A percentile compares a stretch with the other conserved stretches of the same genome.
Conservation (phyloP, 2,888 invertebrate species). For the Adineta ricciae region DNA sequence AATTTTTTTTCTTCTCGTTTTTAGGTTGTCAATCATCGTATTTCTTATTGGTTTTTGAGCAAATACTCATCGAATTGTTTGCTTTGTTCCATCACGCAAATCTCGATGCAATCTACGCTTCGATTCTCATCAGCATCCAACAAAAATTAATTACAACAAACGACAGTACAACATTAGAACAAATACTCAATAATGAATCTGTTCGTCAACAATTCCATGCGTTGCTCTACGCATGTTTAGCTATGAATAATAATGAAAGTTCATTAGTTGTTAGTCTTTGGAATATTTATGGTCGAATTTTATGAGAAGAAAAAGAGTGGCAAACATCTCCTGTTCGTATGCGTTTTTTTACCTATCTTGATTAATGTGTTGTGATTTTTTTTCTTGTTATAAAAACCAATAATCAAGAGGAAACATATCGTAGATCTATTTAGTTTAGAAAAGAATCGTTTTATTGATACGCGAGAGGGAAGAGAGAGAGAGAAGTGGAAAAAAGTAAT, state of each 20-base stretch:
- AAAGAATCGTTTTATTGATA: too few relatives aligned
- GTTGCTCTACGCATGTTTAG: not conserved
- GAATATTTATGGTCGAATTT: constrained; percentile 7
- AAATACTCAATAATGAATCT: not conserved
- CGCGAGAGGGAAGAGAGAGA: not conserved
- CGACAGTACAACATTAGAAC: not conserved
- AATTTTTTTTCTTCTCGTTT: not conserved
- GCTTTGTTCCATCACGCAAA: not conserved
- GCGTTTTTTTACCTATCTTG: not conserved
- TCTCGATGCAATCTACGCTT: not conserved
- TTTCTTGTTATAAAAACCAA: not conserved
- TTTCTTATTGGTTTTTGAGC: not conserved
- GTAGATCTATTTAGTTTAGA: too few relatives aligned
- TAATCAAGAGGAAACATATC: too few relatives aligned
- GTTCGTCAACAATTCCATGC: not conserved
- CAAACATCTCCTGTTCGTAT: not conserved
- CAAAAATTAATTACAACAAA: not conserved
- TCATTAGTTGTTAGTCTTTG: not conserved
- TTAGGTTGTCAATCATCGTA: not conserved
- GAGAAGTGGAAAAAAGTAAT: too few relatives aligned
- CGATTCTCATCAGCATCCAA: not conserved
- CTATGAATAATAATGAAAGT: not conserved
- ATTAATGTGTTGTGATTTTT: not conserved
- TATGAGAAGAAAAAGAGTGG: not conserved
- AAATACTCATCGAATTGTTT: not conserved